These are phyloP conservation scores for Lineus longissimus DNA, from an alignment of 1,140 invertebrate species.

Conservation along the genomic window DNA sequence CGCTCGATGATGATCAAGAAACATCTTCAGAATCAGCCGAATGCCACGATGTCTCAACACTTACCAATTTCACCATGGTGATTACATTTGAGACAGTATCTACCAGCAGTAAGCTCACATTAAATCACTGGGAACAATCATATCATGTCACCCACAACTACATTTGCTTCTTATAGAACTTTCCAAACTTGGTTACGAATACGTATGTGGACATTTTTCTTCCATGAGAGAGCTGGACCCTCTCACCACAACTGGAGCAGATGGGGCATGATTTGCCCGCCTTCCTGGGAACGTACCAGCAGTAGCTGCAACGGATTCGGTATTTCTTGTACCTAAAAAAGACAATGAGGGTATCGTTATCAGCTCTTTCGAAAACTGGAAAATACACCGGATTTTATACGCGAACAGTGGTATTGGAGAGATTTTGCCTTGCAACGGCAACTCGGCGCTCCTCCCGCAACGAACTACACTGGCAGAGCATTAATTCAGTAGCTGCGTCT, in stretches of 20 bases:
- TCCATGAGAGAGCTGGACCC: constrained; percentile 25
- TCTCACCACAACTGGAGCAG: constrained; percentile 39
- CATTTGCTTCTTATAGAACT: too few species aligned
- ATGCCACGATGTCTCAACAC: too few species aligned
- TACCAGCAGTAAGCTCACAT: too few species aligned
- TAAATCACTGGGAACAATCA: too few species aligned
- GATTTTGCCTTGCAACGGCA: neutral
- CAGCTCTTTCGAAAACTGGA: too few species aligned
- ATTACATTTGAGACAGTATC: too few species aligned
- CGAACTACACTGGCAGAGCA: neutral
- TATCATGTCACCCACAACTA: too few species aligned
- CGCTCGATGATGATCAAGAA: too few species aligned
- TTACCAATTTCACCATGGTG: too few species aligned
- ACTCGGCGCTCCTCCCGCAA: neutral
- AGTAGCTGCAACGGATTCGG: constrained; percentile 41
- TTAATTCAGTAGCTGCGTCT: neutral
- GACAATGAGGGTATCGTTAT: too few species aligned
- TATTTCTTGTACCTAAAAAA: constrained; percentile 50
- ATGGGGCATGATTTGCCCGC: constrained; percentile 41
- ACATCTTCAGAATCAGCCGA: too few species aligned
- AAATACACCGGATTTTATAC: neutral
- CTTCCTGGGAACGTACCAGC: constrained; percentile 52
- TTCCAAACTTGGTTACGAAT: too few species aligned
- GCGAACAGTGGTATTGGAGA: neutral
- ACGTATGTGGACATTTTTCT: constrained; percentile 14